These are phyloP conservation scores for Dipodomys stephensi DNA, from an alignment of 2,113 vertebrate genomes.

Conservation along the genomic window DNA sequence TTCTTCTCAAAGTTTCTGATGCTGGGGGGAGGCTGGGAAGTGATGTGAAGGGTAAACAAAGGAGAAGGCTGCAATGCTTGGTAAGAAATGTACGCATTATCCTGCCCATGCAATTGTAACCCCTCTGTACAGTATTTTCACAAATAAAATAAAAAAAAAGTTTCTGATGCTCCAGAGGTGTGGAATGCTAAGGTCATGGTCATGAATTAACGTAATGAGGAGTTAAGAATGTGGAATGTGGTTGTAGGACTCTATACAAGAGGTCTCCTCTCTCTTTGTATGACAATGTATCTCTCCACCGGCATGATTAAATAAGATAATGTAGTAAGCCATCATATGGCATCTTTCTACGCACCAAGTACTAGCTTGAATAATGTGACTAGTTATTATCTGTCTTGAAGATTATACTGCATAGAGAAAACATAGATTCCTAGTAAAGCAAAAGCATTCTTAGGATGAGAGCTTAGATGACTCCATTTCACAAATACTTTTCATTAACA, in stretches of 20 bases:
- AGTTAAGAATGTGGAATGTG: background rate
- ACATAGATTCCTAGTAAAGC: background rate
- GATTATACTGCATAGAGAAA: background rate
- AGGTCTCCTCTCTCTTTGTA: background rate
- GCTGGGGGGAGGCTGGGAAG: too few species aligned
- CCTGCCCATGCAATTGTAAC: too few species aligned
- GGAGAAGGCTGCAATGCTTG: too few species aligned
- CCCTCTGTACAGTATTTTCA: too few species aligned
- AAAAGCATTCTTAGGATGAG: background rate
- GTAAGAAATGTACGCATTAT: too few species aligned
- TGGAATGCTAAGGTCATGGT: background rate
- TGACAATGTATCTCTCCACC: background rate
- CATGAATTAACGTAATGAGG: background rate
- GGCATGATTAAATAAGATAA: background rate
- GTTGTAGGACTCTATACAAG: too few species aligned
- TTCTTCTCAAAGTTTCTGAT: background rate
- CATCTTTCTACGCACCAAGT: background rate
- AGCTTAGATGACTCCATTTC: background rate
- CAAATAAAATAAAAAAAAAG: too few species aligned
- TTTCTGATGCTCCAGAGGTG: background rate
- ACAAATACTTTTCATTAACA: background rate
- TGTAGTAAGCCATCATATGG: background rate
- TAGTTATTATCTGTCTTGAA: background rate
- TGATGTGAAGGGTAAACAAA: too few species aligned
- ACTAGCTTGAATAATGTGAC: accelerated